These are phyloP conservation scores for Protophormia terraenovae DNA, from an alignment of 2,888 invertebrate genomes.

Conservation along the genomic window DNA sequence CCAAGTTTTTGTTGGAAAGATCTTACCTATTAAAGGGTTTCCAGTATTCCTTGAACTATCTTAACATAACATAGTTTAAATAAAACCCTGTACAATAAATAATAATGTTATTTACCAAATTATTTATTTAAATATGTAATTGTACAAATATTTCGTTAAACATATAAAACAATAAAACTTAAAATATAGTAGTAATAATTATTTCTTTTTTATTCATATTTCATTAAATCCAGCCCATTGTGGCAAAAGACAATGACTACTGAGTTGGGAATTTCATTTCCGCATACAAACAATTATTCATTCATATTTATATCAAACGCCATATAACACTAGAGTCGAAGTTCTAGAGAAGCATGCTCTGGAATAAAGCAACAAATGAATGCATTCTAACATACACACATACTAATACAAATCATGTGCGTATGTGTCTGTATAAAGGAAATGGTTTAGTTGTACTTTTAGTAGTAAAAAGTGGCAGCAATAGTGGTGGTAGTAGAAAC, in stretches of 20 bases:
- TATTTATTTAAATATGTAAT: neutral
- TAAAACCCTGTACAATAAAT: too few relatives aligned
- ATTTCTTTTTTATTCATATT: neutral
- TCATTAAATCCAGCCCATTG: constrained; percentile 20
- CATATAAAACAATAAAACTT: constrained; percentile 1
- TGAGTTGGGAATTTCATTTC: constrained; percentile 20
- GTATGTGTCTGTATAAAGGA: neutral
- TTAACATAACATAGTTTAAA: too few relatives aligned
- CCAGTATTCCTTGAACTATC: too few relatives aligned
- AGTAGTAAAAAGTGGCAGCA: neutral
- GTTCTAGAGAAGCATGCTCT: constrained; percentile 2
- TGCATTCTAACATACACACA: neutral
- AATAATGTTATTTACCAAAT: too few relatives aligned
- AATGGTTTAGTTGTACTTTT: constrained; percentile 11
- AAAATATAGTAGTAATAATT: neutral
- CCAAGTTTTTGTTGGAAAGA: too few relatives aligned
- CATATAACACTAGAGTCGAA: neutral
- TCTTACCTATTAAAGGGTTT: too few relatives aligned
- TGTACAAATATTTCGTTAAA: neutral
- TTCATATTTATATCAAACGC: neutral
- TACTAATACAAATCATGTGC: neutral
- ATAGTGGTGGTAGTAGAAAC: neutral
- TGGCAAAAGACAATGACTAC: constrained; percentile 2
- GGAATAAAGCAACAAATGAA: constrained; percentile 25
- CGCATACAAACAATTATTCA: neutral